Base-by-base conservation (phyloP, 2,888 invertebrate species). In the Ectobius pallidus region DNA sequence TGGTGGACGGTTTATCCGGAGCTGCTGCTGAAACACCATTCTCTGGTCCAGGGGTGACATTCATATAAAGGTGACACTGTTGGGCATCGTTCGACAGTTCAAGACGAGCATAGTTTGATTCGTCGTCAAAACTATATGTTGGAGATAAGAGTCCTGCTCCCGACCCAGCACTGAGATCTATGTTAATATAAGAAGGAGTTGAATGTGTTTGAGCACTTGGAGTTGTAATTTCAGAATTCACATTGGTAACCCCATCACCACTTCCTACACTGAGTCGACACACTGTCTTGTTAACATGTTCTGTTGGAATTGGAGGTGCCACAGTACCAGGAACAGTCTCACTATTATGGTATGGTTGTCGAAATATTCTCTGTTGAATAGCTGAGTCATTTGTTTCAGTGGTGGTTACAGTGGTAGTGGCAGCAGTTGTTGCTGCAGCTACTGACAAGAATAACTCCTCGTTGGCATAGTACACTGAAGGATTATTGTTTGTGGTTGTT, bases 11-110 rank as follows among this genome's bases (percentile, higher is more conserved):
- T 44, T 65, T 65, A 27, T 65, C 65, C 44, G 30, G 44, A 27
- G 25, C 25, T 20, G 65, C n/a, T 16, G 49, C 55, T 46, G 32
- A 6, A 16, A 61, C 44, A 39, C 52, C 77, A 71, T 76, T 77
- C 58, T 82, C 83, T 70, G 81, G 80, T 6, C 82, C 82, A 77
- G 86, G 79, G 80, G 78, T 82, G 22, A 85, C 81, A 74, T 86
- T 86, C 81, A 85, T 84, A 73, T 86, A 86, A 25, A 80, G 73
- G 72, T 78, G 77, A 63, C 77, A 22, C 75, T 76, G 71, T 70
- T 77, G 74, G 55, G 77, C 68, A 73, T 78, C 72, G 74, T 79
- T 78, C 76, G 77, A 52, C 75, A 77, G 58, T 70, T 81, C 78
- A 44, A 79, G 71, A 34, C 77, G 74, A 14, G 79, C 78, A 74